These are phyloP conservation scores for Drosophila bipectinata DNA, from an alignment of 1,140 invertebrate genomes.

Conservation along the genomic window DNA sequence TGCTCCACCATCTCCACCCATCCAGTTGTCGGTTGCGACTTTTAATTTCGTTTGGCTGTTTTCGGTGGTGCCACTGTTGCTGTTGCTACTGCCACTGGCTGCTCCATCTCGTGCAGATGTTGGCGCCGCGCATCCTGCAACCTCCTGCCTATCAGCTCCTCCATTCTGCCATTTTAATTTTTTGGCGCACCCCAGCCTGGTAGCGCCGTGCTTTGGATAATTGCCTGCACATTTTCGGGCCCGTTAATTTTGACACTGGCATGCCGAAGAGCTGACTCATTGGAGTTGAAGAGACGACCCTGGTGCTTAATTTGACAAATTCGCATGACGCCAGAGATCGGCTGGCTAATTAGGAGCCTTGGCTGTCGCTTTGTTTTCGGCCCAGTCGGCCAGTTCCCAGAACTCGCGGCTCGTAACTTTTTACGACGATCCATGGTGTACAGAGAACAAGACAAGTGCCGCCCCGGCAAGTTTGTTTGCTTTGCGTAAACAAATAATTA, in stretches of 20 bases:
- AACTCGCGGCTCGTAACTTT: constrained; percentile 54
- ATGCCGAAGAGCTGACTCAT: constrained; percentile 40
- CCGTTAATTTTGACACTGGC: constrained; percentile 67
- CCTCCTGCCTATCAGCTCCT: constrained; percentile 19
- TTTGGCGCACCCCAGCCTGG: constrained; percentile 26
- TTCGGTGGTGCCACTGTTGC: constrained; percentile 8
- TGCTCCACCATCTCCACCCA: background rate
- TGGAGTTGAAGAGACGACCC: constrained; percentile 27
- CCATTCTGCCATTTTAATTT: constrained; percentile 30
- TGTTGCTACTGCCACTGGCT: constrained; percentile 5
- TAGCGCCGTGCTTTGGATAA: constrained; percentile 36
- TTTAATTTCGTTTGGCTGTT: constrained; percentile 64
- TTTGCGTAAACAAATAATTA: constrained; percentile 81
- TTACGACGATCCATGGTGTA: constrained; percentile 54
- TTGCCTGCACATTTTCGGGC: constrained; percentile 72
- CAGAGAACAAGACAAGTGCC: constrained; percentile 50
- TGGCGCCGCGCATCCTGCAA: constrained; percentile 51
- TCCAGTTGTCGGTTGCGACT: constrained; percentile 23
- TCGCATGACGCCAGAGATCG: constrained; percentile 63
- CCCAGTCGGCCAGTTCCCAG: constrained; percentile 32
- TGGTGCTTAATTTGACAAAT: constrained; percentile 79
- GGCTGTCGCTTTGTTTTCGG: constrained; percentile 36
- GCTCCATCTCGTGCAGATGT: constrained; percentile 16
- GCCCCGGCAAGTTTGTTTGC: constrained; percentile 66
- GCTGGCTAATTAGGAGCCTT: constrained; percentile 67